Conservation (phyloP, 2,888 invertebrate genomes). For the Callinectes sapidus region DNA sequence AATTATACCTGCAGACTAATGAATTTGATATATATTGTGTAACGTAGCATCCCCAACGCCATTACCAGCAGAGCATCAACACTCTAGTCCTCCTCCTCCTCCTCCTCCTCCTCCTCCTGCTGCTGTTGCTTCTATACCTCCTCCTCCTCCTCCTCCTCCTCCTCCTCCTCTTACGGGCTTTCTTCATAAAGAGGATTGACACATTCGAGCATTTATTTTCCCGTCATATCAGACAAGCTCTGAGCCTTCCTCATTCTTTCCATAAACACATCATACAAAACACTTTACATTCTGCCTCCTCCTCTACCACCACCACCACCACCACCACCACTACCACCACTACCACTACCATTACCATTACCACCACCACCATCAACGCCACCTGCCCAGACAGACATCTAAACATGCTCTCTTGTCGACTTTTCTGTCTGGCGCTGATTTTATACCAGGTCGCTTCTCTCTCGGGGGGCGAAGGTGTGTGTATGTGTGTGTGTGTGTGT, state of each 20-base stretch:
- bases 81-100: background rate
- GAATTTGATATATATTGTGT: background rate
- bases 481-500: background rate
- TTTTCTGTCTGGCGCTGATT: background rate
- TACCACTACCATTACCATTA: background rate
- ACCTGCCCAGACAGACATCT: background rate
- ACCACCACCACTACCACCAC: background rate
- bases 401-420: background rate
- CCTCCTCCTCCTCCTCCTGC: background rate
- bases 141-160: slow-evolving; percentile 6
- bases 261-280: background rate
- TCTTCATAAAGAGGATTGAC: slow-evolving; percentile 12
- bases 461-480: too few species aligned
- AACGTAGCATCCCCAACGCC: background rate
- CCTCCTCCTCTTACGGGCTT: background rate
- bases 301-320: background rate
- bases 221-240: background rate
- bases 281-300: background rate
- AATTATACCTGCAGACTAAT: background rate
- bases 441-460: background rate
- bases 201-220: background rate
- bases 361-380: background rate
- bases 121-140: background rate
- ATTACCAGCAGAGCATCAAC: background rate
- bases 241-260: background rate